Conservation (phyloP, 2,888 invertebrate genomes). For the Drosophila setosimentum region DNA sequence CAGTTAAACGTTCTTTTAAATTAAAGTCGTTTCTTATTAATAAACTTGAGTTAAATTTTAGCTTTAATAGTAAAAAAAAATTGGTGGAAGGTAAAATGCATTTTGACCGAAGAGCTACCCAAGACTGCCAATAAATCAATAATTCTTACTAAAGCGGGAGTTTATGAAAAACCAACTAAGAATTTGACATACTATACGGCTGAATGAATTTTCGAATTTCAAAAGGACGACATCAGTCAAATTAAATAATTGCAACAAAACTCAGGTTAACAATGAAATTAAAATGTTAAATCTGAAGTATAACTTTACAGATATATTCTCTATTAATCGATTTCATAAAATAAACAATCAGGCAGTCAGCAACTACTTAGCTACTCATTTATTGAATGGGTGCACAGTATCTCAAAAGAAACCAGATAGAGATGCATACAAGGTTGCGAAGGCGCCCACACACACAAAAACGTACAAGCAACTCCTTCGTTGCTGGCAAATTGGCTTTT, state of each 20-base stretch:
- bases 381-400: slow-evolving; percentile 4
- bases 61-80: background rate
- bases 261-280: background rate
- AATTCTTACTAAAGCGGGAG: no score
- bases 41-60: background rate
- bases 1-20: background rate
- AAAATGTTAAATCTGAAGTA: background rate
- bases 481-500: slow-evolving; percentile 59
- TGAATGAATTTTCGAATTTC: background rate
- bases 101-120: background rate
- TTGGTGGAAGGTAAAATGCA: background rate
- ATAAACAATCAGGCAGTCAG: background rate
- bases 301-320: background rate
- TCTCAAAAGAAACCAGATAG: slow-evolving; percentile 5
- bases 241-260: background rate
- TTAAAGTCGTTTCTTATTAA: background rate
- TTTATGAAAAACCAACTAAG: background rate
- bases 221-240: background rate
- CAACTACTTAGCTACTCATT: background rate
- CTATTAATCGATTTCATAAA: background rate
- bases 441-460: slow-evolving; percentile 11
- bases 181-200: background rate
- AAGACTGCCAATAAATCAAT: background rate
- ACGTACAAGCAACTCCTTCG: slow-evolving; percentile 13
- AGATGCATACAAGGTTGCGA: slow-evolving; percentile 19